Evolutionary conservation across 2,797 vertebrate species (phyloP).

Genomic region (Ciconia nigra): DNA sequence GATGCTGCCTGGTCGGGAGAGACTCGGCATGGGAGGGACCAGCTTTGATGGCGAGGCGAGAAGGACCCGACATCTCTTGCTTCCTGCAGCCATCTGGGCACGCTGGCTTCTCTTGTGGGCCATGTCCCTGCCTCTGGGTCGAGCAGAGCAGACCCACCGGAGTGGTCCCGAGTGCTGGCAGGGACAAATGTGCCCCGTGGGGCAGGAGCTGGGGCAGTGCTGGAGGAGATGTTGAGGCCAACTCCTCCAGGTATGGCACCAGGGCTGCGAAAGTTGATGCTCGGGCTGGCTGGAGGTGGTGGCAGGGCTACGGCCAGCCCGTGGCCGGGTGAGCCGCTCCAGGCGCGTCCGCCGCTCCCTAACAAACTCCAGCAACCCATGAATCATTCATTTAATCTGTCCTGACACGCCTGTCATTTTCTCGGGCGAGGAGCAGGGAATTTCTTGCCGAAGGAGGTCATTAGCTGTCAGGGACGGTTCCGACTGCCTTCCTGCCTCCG

Average conservation of each 20-base stretch:
- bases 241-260: neutral
- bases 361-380: conserved; percentile 71
- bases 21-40: neutral
- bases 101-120: rapidly evolving
- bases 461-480: conserved; percentile 74
- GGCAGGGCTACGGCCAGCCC: neutral
- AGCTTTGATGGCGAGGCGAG: neutral
- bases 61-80: neutral
- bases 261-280: rapidly evolving
- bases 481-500: conserved; percentile 67
- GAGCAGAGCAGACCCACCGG: neutral
- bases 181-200: neutral
- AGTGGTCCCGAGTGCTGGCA: neutral
- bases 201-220: neutral
- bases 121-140: rapidly evolving
- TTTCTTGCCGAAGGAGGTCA: conserved; percentile 74
- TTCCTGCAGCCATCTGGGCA: neutral
- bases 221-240: neutral
- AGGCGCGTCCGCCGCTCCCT: neutral
- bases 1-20: neutral
- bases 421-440: conserved; percentile 58
- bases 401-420: conserved; percentile 74
- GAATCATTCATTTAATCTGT: conserved; percentile 77
- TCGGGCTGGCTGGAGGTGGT: neutral
- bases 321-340: neutral